These are phyloP conservation scores for Glaucidium brasilianum DNA, from an alignment of 2,113 vertebrate genomes.

Conservation along the genomic window DNA sequence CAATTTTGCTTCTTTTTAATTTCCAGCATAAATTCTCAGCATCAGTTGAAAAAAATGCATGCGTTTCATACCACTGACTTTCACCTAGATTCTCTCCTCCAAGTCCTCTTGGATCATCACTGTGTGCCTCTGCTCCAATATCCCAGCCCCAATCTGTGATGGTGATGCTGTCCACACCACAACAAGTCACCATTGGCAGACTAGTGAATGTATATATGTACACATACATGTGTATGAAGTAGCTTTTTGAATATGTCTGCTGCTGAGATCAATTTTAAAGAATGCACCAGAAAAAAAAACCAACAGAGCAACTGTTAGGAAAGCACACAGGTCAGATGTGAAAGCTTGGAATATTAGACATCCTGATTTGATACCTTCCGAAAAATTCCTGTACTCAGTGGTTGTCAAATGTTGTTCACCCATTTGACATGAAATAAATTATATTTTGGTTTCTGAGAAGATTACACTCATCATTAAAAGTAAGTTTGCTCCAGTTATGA, in stretches of 20 bases:
- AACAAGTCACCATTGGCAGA: neutral
- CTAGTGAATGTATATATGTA: fast-evolving
- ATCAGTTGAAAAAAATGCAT: neutral
- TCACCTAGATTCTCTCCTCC: neutral
- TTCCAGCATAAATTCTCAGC: neutral
- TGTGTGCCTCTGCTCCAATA: neutral
- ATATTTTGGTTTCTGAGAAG: neutral
- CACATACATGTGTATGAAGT: neutral
- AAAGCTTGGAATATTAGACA: neutral
- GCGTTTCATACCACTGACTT: neutral
- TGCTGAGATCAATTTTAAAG: neutral
- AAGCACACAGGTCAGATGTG: neutral
- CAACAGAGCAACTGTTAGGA: neutral
- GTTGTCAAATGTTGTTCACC: neutral
- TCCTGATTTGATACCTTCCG: neutral
- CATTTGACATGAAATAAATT: constrained; percentile 29
- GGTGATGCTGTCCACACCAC: too few species aligned
- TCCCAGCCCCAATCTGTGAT: neutral
- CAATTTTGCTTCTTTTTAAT: neutral
- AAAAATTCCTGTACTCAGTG: neutral
- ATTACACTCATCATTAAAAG: neutral
- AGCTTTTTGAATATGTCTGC: neutral
- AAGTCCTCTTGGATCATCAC: neutral
- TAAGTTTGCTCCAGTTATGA: neutral
- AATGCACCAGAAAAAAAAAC: neutral